These are phyloP conservation scores for Orchesella cincta DNA, from an alignment of 1,140 invertebrate genomes.

Conservation along the genomic window DNA sequence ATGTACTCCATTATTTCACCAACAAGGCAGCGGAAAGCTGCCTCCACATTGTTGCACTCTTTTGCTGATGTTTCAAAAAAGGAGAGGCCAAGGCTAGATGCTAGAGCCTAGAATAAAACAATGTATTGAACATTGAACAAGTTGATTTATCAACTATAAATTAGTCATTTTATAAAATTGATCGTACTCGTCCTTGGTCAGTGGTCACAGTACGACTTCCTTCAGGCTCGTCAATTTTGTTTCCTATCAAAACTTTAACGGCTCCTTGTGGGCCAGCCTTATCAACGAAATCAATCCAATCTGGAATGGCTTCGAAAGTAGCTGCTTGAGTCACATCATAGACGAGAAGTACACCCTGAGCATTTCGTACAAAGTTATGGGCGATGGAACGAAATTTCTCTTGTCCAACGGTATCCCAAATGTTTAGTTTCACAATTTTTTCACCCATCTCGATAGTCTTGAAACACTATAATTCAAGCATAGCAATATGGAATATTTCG, in stretches of 20 bases:
- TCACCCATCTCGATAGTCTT: slow-evolving; percentile 22
- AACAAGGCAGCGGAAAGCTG: slow-evolving; percentile 70
- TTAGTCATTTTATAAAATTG: no score
- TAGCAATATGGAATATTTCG: not conserved
- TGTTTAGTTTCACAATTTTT: slow-evolving; percentile 4
- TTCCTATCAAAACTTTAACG: slow-evolving; percentile 85
- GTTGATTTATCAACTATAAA: not conserved
- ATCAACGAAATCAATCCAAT: slow-evolving; percentile 83
- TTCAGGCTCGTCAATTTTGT: slow-evolving; percentile 58
- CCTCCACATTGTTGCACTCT: slow-evolving; percentile 73
- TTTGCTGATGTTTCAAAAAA: slow-evolving; percentile 88
- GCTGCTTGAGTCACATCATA: slow-evolving; percentile 90
- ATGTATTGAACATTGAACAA: not conserved
- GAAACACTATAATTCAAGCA: no score
- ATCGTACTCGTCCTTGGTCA: slow-evolving; percentile 53
- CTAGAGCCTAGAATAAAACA: slow-evolving; percentile 60
- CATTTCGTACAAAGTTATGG: slow-evolving; percentile 91
- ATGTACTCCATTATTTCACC: slow-evolving; percentile 36
- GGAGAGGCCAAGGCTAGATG: slow-evolving; percentile 76
- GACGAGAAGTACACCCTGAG: slow-evolving; percentile 85
- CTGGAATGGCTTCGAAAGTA: slow-evolving; percentile 83
- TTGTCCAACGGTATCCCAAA: slow-evolving; percentile 63
- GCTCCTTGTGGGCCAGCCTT: slow-evolving; percentile 84
- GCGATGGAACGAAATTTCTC: slow-evolving; percentile 91
- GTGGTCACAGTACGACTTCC: slow-evolving; percentile 53